A percentile compares a stretch with the other conserved stretches of the same genome.
These are phyloP conservation scores for Drosophila serrata DNA, from an alignment of 1,140 invertebrate genomes.

Conservation along the genomic window DNA sequence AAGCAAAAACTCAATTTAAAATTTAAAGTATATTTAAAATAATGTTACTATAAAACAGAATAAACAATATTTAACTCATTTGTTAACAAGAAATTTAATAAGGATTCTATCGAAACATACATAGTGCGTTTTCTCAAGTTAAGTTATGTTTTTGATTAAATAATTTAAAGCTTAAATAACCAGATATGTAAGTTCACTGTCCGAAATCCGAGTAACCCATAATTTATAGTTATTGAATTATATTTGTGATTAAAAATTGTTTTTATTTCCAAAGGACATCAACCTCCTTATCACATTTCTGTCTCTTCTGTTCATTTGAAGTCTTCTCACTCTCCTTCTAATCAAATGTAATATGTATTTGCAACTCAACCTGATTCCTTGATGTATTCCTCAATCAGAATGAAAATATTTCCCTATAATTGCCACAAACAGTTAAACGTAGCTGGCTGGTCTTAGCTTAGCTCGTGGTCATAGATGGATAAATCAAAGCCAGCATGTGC, in stretches of 20 bases:
- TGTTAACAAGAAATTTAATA: background rate
- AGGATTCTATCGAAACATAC: too few species aligned
- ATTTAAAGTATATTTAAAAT: background rate
- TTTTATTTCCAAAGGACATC: too few species aligned
- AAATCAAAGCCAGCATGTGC: constrained; percentile 54
- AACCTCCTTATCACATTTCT: too few species aligned
- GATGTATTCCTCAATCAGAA: background rate
- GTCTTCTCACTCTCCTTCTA: background rate
- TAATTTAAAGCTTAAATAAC: too few species aligned
- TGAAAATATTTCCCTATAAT: background rate
- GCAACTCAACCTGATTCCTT: background rate
- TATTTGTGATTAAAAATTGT: too few species aligned
- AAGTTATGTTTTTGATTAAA: too few species aligned
- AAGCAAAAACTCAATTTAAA: too few species aligned
- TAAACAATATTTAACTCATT: background rate
- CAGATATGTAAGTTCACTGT: too few species aligned
- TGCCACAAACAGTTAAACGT: constrained; percentile 16
- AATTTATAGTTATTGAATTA: too few species aligned
- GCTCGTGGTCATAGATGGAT: constrained; percentile 34
- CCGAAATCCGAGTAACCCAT: too few species aligned
- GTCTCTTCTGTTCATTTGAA: background rate
- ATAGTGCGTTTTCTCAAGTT: too few species aligned
- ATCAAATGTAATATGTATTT: background rate
- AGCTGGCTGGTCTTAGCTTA: constrained; percentile 1
- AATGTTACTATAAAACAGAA: background rate